Evolutionary conservation across 2,797 vertebrate genomes (phyloP).

Genomic region (Sebastes matsubarae): DNA sequence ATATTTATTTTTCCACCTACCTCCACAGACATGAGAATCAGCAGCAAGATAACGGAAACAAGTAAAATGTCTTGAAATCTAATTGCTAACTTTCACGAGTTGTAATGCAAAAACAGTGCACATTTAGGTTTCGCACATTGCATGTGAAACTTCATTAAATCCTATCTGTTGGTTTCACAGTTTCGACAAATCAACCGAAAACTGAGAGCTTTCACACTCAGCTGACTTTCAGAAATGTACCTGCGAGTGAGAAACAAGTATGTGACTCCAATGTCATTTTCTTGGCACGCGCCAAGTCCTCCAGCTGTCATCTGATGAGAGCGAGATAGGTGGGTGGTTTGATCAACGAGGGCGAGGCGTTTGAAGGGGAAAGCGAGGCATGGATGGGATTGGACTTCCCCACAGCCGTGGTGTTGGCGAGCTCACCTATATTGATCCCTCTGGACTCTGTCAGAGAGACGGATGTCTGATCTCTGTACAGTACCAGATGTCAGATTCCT

Average conservation of each 20-base stretch:
- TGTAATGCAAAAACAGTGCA: neutral
- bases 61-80: conserved; percentile 1
- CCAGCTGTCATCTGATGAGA: conserved; percentile 62
- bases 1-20: neutral
- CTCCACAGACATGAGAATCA: neutral
- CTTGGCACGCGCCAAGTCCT: conserved; percentile 41
- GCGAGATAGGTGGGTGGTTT: conserved; percentile 42
- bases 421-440: conserved; percentile 67
- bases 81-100: neutral
- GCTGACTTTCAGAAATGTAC: conserved; percentile 14
- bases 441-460: conserved; percentile 48
- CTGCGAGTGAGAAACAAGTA: conserved; percentile 23
- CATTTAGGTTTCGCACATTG: neutral
- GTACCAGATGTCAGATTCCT: conserved; percentile 60
- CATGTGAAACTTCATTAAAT: neutral
- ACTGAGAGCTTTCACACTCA: conserved; percentile 20
- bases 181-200: conserved; percentile 11
- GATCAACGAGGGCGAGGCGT: conserved; percentile 39
- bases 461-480: conserved; percentile 41
- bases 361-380: conserved; percentile 60
- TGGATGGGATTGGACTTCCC: conserved; percentile 53
- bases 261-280: conserved; percentile 57
- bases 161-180: conserved; percentile 9
- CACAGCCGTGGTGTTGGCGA: conserved; percentile 8
- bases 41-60: neutral